A percentile compares a stretch with the other conserved stretches of the same genome.
Evolutionary conservation across 1,140 invertebrate species (phyloP).

Genomic region (Bombus waltoni): DNA sequence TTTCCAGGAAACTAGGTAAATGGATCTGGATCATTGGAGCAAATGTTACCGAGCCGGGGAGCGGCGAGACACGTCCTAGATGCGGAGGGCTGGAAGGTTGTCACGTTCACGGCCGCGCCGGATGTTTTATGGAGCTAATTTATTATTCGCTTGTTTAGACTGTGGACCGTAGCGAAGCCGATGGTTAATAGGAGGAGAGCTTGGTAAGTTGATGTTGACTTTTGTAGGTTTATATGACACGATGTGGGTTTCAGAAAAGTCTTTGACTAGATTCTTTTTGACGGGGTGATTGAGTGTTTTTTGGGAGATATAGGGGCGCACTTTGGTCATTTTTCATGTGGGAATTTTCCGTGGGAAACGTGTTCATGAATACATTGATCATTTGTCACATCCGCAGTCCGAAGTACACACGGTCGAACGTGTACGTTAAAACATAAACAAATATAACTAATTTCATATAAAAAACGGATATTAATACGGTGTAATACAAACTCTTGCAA

Average conservation of each 20-base stretch:
- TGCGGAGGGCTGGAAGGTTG: constrained; percentile 21
- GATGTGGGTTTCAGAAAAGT: not conserved
- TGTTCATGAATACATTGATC: too few relatives aligned
- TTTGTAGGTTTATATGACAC: not conserved
- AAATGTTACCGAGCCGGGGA: constrained; percentile 6
- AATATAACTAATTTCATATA: too few relatives aligned
- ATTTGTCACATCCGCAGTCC: too few relatives aligned
- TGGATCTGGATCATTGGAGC: constrained; percentile 72
- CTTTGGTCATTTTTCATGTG: not conserved
- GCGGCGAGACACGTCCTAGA: constrained; percentile 26
- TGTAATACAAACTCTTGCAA: too few relatives aligned
- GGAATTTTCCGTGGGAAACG: not conserved
- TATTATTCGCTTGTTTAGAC: constrained; percentile 16
- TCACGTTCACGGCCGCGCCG: not conserved
- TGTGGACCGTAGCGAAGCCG: not conserved
- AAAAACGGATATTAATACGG: too few relatives aligned
- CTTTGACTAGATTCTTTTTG: not conserved
- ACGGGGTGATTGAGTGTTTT: not conserved
- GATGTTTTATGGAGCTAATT: constrained; percentile 17
- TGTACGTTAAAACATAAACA: too few relatives aligned
- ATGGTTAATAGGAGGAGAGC: not conserved
- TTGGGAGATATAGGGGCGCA: too few relatives aligned
- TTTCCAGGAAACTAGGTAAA: constrained; percentile 71
- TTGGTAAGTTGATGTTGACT: not conserved
- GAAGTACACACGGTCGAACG: too few relatives aligned